phyloP scores from a whole-genome alignment of 2,888 invertebrate species.

The Drosophila gaucha region DNA sequence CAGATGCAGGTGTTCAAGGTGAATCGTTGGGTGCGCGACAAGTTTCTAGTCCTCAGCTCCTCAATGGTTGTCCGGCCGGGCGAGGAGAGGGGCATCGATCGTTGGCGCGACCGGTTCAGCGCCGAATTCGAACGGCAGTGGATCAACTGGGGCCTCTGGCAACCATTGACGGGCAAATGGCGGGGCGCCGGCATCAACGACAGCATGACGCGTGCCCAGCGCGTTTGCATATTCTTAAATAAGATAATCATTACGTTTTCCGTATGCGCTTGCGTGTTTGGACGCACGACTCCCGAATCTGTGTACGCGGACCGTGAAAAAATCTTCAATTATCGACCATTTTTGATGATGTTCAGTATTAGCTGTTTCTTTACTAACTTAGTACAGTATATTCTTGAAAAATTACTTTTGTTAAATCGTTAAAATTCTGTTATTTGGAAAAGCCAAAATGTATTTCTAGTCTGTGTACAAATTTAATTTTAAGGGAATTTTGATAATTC shows the following conservation, averaged over 20 bases:
- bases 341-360: background rate
- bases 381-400: slow-evolving; percentile 26
- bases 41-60: slow-evolving; percentile 37
- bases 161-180: slow-evolving; percentile 59
- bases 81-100: background rate
- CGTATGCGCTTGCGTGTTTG: slow-evolving; percentile 15
- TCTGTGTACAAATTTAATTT: background rate
- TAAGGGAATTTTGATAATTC: background rate
- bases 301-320: background rate
- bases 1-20: slow-evolving; percentile 49
- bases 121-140: slow-evolving; percentile 28
- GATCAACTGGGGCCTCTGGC: slow-evolving; percentile 62
- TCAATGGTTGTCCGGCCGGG: slow-evolving; percentile 33
- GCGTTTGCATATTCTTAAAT: slow-evolving; percentile 46
- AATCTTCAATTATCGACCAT: background rate
- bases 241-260: slow-evolving; percentile 37
- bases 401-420: background rate
- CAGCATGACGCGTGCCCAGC: slow-evolving; percentile 53
- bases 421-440: background rate
- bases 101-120: slow-evolving; percentile 12
- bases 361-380: slow-evolving; percentile 25
- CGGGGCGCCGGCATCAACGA: slow-evolving; percentile 19
- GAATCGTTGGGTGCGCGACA: slow-evolving; percentile 46
- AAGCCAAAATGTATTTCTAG: too few species aligned
- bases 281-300: slow-evolving; percentile 16